Conservation (phyloP, 2,113 vertebrate genomes). For the Lycocorax pyrrhopterus region DNA sequence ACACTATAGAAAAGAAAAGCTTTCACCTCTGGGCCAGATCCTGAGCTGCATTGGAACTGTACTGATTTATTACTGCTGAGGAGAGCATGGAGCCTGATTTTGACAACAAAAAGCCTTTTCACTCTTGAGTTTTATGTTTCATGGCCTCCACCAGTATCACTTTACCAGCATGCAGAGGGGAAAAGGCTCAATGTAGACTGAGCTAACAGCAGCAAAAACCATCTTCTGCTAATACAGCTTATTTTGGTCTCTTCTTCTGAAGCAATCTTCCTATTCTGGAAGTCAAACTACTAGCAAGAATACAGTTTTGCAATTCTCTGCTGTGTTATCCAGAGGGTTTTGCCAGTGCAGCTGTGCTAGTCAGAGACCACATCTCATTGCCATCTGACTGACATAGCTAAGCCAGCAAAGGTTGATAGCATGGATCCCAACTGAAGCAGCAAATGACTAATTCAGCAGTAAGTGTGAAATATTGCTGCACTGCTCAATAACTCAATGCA, state of each 20-base stretch:
- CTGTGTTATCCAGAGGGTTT: background rate
- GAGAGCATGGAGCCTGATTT: background rate
- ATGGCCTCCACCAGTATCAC: background rate
- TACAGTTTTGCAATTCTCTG: background rate
- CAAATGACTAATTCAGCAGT: conserved; percentile 1
- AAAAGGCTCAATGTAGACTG: background rate
- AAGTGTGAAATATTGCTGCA: background rate
- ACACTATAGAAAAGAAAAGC: background rate
- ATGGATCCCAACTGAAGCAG: background rate
- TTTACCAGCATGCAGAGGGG: rapidly evolving
- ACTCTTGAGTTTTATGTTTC: background rate
- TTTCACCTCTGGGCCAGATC: background rate
- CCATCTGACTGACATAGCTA: background rate
- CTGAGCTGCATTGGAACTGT: background rate
- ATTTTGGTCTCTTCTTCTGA: background rate
- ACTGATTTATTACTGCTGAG: background rate
- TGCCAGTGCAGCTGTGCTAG: background rate
- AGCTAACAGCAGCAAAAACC: background rate
- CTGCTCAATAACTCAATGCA: background rate
- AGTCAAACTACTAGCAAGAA: background rate
- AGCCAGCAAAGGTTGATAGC: background rate
- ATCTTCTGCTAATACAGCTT: background rate
- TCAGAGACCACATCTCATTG: background rate
- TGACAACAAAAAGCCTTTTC: background rate
- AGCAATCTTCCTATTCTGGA: background rate